Base-by-base conservation (phyloP, 2,113 vertebrate genomes). In the Lycaon pictus region DNA sequence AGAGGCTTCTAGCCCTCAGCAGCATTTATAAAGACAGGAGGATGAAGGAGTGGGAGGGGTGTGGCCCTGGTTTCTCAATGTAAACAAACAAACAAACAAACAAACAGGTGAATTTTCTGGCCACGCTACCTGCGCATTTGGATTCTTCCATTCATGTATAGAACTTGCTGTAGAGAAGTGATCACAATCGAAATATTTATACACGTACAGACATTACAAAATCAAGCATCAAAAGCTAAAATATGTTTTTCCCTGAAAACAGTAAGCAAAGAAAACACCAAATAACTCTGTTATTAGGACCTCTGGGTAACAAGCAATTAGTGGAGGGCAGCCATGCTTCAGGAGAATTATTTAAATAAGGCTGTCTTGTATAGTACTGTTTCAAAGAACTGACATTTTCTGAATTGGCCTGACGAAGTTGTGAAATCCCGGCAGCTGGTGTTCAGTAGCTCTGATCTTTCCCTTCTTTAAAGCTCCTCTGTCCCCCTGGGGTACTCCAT, bases 311-410 rank as follows among this genome's bases (percentile, higher is more conserved):
- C 20, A 58, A 25, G 25, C 32, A 81, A 62, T 60, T 58, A 72
- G 62, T 1, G 63, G 79, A 86, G 71, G 25, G 35, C 74, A 62
- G 82, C 71, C 8, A 32, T 1, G 1, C 29, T 48, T 86, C 19
- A 37, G 71, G 67, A 82, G 82, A 95, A 81, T 71, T 43, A 32
- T 55, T 43, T 79, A 60, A 84, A 43, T 62, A 77, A 71, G 67
- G 27, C 32, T 51, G 3, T 1, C 32, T 53, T 56, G 19, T 32
- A 37, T 5, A 51, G 23, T 3, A 1, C 8, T 63, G 23, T 17
- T 82, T 81, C 20, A 60, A 37, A 89, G 27, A 65, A 53, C 16
- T 1, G 7, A 1, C 11, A 5, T 71, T 90, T 94, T 43, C 27
- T 69, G 32, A 51, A 35, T 19, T 9, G 16, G 12, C 15, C 5